These are phyloP conservation scores for Mnemiopsis leidyi DNA, from an alignment of 37 sponge, comb jelly and placozoan species.

Conservation along the genomic window DNA sequence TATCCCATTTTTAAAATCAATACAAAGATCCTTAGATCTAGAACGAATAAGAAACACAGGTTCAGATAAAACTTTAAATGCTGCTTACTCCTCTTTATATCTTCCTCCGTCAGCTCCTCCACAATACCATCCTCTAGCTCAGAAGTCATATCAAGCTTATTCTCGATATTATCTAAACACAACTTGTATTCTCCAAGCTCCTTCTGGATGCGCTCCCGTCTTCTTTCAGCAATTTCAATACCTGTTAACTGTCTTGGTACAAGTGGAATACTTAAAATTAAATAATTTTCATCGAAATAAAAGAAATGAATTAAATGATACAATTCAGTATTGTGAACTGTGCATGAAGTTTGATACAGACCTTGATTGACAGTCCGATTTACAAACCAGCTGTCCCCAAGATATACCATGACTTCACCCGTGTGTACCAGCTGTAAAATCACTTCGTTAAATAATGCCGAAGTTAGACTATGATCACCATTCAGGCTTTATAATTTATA, in stretches of 20 bases:
- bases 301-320: too few relatives aligned
- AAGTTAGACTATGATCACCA: too few relatives aligned
- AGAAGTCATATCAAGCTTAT: neutral
- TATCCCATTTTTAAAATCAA: too few relatives aligned
- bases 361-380: constrained; percentile 58
- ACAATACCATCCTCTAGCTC: constrained; percentile 52
- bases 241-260: too few relatives aligned
- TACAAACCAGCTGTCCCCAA: constrained; percentile 44
- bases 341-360: neutral
- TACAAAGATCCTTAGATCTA: too few relatives aligned
- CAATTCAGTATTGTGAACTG: neutral
- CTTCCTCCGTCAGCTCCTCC: constrained; percentile 21
- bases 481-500: too few relatives aligned
- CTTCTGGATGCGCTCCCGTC: neutral
- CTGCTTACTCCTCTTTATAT: constrained; percentile 4
- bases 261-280: too few relatives aligned
- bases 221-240: constrained; percentile 1
- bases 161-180: constrained; percentile 14
- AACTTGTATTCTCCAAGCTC: neutral
- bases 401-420: constrained; percentile 46
- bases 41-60: too few relatives aligned
- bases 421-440: constrained; percentile 50
- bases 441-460: too few relatives aligned
- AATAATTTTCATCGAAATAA: too few relatives aligned
- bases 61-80: too few relatives aligned